Base-by-base conservation (phyloP, 1,140 invertebrate genomes). In the Drosophila leontia region DNA sequence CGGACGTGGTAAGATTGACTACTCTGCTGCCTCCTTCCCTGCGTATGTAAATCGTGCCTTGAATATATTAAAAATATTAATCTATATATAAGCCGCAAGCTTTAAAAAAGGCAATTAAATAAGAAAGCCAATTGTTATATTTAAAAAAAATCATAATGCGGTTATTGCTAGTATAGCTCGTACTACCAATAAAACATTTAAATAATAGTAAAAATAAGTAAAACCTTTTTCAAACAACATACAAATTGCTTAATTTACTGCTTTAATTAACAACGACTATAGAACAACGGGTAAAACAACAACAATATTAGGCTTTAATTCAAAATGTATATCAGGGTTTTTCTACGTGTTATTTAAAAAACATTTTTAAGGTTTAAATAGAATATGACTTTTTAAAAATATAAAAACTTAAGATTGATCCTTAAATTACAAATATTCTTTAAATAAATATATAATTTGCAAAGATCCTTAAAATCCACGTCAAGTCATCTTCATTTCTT, bases 281-380 rank as follows among this genome's bases (percentile, higher is more conserved):
- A 19, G 17, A 55, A 55, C 59, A 45, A 45, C 41, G 32, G 44
- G 34, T 64, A 26, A 32, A 45, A 45, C 58, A 26, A 65, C n/a
- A 64, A 45, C 59, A 45, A 65, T 44, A 32, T 34, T 51, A 34
- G 13, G 17, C 39, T 58, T 62, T 44, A 44, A 62, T 45, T 45
- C 19, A 37, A 67, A 67, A 45, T 34, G 32, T 35, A 67, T 64
- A 67, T 64, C 63, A 64, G 63, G 63, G 63, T 45, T 29, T 44
- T 12, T 26, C 5, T 6, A 19, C 5, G 23, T 15, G 15, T 9
- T 8, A 11, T 26, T 48, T 26, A 15, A 6, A 26, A 47, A 47
- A 26, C 19, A 45, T 3, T 6, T 19, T 23, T 12, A 45, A 8
- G 13, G 15, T 15, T 8, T 15, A 26, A 47, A 26, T 47, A 26